Percentiles rank a stretch among this genome's conserved stretches.
These are phyloP conservation scores for Drosophila heteroneura DNA, from an alignment of 2,888 invertebrate species.

Conservation along the genomic window DNA sequence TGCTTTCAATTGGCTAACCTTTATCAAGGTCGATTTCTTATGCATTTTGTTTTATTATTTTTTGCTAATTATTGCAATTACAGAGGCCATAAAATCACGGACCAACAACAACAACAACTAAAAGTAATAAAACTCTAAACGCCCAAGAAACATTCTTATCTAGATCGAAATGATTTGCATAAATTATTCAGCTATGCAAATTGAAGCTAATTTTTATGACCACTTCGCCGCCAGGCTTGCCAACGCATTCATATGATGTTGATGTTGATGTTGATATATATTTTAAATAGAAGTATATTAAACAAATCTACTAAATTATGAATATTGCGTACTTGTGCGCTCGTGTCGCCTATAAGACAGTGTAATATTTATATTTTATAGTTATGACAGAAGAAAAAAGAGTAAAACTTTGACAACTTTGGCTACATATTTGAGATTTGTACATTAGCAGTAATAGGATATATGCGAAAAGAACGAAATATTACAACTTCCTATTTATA, in stretches of 20 bases:
- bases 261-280: slow-evolving; percentile 13
- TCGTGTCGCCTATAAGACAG: slow-evolving; percentile 1
- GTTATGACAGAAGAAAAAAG: background rate
- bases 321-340: slow-evolving; percentile 17
- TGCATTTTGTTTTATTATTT: slow-evolving; percentile 3
- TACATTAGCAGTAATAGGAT: background rate
- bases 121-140: slow-evolving; percentile 24
- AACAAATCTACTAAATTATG: slow-evolving; percentile 49
- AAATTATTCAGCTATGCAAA: slow-evolving; percentile 78
- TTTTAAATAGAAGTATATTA: slow-evolving; percentile 43
- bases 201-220: slow-evolving; percentile 74
- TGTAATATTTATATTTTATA: background rate
- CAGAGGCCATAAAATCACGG: slow-evolving; percentile 58
- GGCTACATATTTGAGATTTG: background rate
- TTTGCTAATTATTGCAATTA: slow-evolving; percentile 73
- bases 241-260: slow-evolving; percentile 42
- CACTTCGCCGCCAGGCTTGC: slow-evolving; percentile 12
- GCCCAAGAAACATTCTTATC: slow-evolving; percentile 67
- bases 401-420: background rate
- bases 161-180: slow-evolving; percentile 72
- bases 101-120: slow-evolving; percentile 16
- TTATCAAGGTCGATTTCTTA: slow-evolving; percentile 56
- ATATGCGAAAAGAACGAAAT: background rate
- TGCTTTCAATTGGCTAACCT: slow-evolving; percentile 60
- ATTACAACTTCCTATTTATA: background rate